These are phyloP conservation scores for Pentalonia nigronervosa DNA, from an alignment of 1,140 invertebrate species.

Conservation along the genomic window DNA sequence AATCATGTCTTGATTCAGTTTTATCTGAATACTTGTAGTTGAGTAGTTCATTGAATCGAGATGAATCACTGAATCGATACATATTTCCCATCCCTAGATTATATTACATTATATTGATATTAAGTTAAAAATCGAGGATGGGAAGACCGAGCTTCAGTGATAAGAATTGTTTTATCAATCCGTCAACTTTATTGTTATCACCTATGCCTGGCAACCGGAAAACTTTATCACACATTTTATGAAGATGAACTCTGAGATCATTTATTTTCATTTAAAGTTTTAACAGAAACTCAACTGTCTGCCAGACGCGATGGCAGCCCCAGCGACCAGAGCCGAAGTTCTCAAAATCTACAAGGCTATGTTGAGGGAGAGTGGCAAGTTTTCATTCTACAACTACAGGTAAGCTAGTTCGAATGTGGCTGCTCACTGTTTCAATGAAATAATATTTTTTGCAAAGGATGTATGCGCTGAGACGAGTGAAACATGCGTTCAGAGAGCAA, in stretches of 20 bases:
- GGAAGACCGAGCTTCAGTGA: neutral
- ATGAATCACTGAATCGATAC: no score
- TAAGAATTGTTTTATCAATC: neutral
- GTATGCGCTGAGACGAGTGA: conserved; percentile 49
- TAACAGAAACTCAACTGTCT: neutral
- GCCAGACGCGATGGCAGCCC: neutral
- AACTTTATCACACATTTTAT: neutral
- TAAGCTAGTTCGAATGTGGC: neutral
- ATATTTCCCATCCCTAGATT: no score
- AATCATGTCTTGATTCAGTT: no score
- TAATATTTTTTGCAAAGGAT: conserved; percentile 4
- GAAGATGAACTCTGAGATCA: no score
- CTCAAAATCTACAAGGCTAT: conserved; percentile 49
- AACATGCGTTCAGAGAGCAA: conserved; percentile 46
- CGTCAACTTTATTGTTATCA: neutral
- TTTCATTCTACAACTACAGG: conserved; percentile 58
- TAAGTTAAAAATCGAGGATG: no score
- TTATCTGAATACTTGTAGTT: no score
- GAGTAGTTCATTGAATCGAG: no score
- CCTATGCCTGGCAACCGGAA: neutral
- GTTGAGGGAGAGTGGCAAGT: conserved; percentile 52
- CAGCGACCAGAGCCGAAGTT: conserved; percentile 29
- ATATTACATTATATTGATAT: no score
- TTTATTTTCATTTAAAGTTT: neutral
- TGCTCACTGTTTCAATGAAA: neutral